Conservation (phyloP, 2,888 invertebrate species). For the Nomada ruficornis region DNA sequence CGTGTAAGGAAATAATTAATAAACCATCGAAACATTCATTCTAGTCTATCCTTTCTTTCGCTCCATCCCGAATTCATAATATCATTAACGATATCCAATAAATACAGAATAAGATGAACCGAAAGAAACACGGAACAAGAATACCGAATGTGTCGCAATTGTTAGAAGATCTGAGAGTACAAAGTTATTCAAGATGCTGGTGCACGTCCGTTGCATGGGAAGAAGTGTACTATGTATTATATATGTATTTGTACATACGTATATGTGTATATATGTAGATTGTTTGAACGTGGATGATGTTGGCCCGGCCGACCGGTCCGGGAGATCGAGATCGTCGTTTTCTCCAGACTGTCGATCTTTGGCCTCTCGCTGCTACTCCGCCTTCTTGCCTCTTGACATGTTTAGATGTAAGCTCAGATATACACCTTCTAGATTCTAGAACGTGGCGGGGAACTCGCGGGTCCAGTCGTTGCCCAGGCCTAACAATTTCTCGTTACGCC, state of each 20-base stretch:
- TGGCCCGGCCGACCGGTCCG: conserved; percentile 61
- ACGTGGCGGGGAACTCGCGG: conserved; percentile 34
- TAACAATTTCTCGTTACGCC: background rate
- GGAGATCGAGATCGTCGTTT: conserved; percentile 57
- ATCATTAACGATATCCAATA: too few relatives aligned
- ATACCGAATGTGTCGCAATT: background rate
- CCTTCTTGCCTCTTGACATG: conserved; percentile 54
- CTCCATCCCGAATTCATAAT: too few relatives aligned
- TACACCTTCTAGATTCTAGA: conserved; percentile 25
- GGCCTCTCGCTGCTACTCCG: conserved; percentile 58
- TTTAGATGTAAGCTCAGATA: conserved; percentile 49
- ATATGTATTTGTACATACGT: too few relatives aligned
- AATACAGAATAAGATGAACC: too few relatives aligned
- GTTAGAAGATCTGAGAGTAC: background rate
- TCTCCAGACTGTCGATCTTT: conserved; percentile 65
- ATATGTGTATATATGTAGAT: background rate
- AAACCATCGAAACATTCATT: too few relatives aligned
- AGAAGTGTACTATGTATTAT: background rate
- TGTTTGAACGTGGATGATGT: conserved; percentile 30
- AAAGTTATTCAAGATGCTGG: conserved; percentile 18
- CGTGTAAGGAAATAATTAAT: too few relatives aligned
- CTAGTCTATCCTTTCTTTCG: too few relatives aligned
- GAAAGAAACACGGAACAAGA: background rate
- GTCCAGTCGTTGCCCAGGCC: background rate
- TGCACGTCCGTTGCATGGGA: background rate